A percentile compares a stretch with the other conserved stretches of the same genome.
These are phyloP conservation scores for Neotoma lepida DNA, from an alignment of 2,113 vertebrate species.

Conservation along the genomic window DNA sequence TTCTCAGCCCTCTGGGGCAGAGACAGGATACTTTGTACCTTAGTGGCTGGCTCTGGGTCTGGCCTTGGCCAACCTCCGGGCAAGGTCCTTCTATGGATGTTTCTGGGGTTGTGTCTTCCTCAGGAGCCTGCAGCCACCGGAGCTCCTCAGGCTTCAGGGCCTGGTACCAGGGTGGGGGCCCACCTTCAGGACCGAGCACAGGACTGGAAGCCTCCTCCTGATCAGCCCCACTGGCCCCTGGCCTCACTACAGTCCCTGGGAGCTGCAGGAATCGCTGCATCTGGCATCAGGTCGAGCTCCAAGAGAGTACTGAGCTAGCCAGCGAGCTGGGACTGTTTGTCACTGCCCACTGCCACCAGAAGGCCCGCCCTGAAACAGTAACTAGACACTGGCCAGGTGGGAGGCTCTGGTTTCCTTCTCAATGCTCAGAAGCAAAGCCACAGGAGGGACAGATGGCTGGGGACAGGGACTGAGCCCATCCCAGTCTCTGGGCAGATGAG, in stretches of 20 bases:
- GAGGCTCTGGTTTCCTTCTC: slow-evolving; percentile 64
- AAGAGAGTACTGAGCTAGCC: neutral
- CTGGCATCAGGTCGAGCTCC: slow-evolving; percentile 75
- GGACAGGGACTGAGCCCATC: neutral
- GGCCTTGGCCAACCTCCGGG: slow-evolving; percentile 82
- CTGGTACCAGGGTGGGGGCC: slow-evolving; percentile 91
- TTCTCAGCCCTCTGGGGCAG: no score
- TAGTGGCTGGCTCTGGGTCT: slow-evolving; percentile 84
- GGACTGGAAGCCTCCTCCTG: slow-evolving; percentile 93
- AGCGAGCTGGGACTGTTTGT: neutral
- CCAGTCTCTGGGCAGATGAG: neutral
- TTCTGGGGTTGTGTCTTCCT: slow-evolving; percentile 79
- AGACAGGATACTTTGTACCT: slow-evolving; percentile 84
- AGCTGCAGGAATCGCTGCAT: slow-evolving; percentile 95
- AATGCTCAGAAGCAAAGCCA: neutral
- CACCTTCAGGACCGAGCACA: slow-evolving; percentile 87
- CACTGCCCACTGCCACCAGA: slow-evolving; percentile 28
- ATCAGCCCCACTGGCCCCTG: slow-evolving; percentile 76
- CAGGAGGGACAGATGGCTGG: neutral
- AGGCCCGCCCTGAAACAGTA: slow-evolving; percentile 63
- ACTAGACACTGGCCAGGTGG: slow-evolving; percentile 84
- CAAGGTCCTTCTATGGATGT: slow-evolving; percentile 57
- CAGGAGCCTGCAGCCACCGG: slow-evolving; percentile 84
- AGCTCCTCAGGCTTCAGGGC: slow-evolving; percentile 92
- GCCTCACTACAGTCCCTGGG: slow-evolving; percentile 84